A percentile compares a stretch with the other conserved stretches of the same genome.
Evolutionary conservation across 2,113 vertebrate genomes (phyloP).

Genomic region (Atractosteus spatula): DNA sequence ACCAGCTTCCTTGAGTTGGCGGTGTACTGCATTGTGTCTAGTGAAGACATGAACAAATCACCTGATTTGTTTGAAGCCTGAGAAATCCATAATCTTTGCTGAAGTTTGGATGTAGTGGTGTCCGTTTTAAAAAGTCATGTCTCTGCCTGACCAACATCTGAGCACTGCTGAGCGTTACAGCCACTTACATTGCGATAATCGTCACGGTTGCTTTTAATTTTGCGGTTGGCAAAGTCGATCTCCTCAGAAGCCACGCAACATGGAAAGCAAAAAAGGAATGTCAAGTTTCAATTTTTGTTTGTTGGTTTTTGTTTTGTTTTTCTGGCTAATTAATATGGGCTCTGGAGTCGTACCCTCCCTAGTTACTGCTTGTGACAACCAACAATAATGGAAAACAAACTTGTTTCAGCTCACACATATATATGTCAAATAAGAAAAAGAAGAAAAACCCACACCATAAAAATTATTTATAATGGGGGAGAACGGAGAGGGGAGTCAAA

Average conservation of each 20-base stretch:
- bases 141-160: too few relatives aligned
- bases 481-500: conserved; percentile 56
- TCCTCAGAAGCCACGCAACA: conserved; percentile 11
- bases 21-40: too few relatives aligned
- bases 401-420: conserved; percentile 31
- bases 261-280: conserved; percentile 11
- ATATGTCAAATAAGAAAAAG: background rate
- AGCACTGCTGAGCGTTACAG: background rate
- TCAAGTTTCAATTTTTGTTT: conserved; percentile 34
- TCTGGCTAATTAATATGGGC: background rate
- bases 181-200: conserved; percentile 5
- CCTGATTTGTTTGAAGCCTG: too few relatives aligned
- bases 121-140: too few relatives aligned
- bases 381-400: conserved; percentile 25
- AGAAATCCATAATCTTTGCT: too few relatives aligned
- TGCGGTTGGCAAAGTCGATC: background rate
- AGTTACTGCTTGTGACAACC: conserved; percentile 21
- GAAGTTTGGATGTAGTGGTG: too few relatives aligned
- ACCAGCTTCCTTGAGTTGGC: too few relatives aligned
- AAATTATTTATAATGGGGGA: background rate
- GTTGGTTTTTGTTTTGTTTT: conserved; percentile 21
- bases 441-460: conserved; percentile 30
- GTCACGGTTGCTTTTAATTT: conserved; percentile 2
- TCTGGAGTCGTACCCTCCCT: conserved; percentile 20
- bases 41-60: too few relatives aligned